phyloP scores from a whole-genome alignment of 2,113 vertebrate genomes.

The Pelusios castaneus region DNA sequence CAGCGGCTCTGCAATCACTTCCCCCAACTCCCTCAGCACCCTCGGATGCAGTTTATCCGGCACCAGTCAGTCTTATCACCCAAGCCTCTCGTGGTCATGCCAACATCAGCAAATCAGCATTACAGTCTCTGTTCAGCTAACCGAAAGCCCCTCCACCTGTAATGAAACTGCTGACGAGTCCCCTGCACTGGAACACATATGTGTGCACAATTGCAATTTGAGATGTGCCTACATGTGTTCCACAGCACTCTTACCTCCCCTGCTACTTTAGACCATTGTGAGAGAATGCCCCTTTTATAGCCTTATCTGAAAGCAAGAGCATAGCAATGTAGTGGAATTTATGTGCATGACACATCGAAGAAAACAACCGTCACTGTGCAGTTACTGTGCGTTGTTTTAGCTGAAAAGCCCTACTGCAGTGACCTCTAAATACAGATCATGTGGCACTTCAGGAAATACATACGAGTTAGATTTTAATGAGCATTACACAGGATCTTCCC shows the following conservation, averaged over 20 bases:
- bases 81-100: no score
- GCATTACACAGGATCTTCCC: constrained; percentile 51
- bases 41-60: no score
- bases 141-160: constrained; percentile 29
- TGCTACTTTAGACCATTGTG: background rate
- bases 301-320: background rate
- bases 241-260: no score
- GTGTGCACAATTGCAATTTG: background rate
- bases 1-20: no score
- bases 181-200: background rate
- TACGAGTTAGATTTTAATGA: constrained; percentile 62
- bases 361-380: background rate
- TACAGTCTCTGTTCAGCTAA: background rate
- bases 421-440: background rate
- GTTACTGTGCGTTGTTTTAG: background rate
- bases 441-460: constrained; percentile 47
- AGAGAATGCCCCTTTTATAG: background rate
- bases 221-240: background rate
- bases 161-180: constrained; percentile 28
- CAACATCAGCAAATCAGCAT: background rate
- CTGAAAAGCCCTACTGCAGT: background rate
- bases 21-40: no score
- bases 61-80: background rate
- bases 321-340: background rate
- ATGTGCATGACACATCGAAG: background rate